Percentiles rank a stretch among this genome's conserved stretches.
These are phyloP conservation scores for Microctonus aethiopoides DNA, from an alignment of 2,888 invertebrate genomes.

Conservation along the genomic window DNA sequence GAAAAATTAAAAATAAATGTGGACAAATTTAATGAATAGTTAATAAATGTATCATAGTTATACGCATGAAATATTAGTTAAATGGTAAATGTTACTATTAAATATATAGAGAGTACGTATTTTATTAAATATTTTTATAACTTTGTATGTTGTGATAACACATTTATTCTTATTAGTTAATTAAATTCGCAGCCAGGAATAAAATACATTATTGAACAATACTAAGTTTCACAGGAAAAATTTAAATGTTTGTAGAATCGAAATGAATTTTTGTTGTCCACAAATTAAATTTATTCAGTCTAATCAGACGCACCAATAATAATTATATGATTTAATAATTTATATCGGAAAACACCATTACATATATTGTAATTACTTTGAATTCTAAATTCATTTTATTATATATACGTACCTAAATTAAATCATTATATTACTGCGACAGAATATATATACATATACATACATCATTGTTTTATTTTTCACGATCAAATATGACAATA, in stretches of 20 bases:
- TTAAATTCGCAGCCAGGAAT: not conserved
- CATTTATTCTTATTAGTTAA: not conserved
- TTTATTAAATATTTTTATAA: not conserved
- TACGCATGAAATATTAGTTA: not conserved
- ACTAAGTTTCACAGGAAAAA: not conserved
- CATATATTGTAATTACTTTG: conserved; percentile 12
- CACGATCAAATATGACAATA: conserved; percentile 22
- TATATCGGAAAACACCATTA: conserved; percentile 29
- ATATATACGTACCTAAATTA: conserved; percentile 16
- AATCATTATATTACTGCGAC: conserved; percentile 29
- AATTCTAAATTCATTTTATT: conserved; percentile 8
- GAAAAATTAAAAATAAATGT: not conserved
- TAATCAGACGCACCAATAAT: conserved; percentile 28
- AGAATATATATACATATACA: conserved; percentile 32
- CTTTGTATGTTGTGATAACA: not conserved
- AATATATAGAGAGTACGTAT: not conserved
- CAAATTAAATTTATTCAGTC: conserved; percentile 34
- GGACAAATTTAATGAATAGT: not conserved
- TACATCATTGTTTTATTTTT: conserved; percentile 22
- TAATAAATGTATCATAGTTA: not conserved
- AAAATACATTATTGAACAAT: not conserved
- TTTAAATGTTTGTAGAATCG: not conserved
- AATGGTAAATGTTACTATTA: not conserved
- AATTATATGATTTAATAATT: conserved; percentile 28
- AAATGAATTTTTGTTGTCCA: conserved; percentile 1